A percentile compares a stretch with the other conserved stretches of the same genome.
Evolutionary conservation across 2,113 vertebrate genomes (phyloP).

Genomic region (Neomonachus schauinslandi): DNA sequence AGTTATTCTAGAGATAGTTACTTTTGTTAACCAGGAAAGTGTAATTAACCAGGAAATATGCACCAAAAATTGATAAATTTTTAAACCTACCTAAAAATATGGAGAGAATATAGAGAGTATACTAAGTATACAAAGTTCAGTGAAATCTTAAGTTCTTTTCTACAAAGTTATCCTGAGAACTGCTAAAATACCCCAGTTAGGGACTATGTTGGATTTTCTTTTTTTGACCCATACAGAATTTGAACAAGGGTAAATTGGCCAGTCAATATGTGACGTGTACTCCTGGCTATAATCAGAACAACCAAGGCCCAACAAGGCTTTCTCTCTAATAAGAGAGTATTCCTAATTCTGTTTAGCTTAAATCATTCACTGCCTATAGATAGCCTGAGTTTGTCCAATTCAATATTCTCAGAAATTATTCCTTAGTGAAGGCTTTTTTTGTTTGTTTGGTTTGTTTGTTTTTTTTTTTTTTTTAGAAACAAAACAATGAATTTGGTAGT

Average conservation of each 20-base stretch:
- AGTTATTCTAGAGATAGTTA: constrained; percentile 1
- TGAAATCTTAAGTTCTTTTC: constrained; percentile 36
- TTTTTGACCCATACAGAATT: constrained; percentile 28
- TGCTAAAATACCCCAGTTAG: background rate
- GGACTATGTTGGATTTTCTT: constrained; percentile 19
- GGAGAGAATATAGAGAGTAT: background rate
- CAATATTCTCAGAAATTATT: constrained; percentile 48
- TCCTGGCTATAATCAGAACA: background rate
- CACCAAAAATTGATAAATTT: constrained; percentile 1
- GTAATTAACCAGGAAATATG: background rate
- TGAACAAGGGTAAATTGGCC: constrained; percentile 38
- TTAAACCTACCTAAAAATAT: constrained; percentile 29
- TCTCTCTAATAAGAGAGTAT: constrained; percentile 11
- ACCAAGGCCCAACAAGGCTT: background rate
- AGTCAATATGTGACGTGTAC: constrained; percentile 22
- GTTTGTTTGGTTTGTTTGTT: background rate
- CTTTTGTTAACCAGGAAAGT: background rate
- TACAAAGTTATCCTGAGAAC: background rate
- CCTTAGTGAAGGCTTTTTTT: background rate
- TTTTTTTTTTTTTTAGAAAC: background rate
- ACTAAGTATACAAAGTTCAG: background rate
- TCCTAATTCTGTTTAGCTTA: constrained; percentile 43
- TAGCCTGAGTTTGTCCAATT: background rate
- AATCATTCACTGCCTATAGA: constrained; percentile 15
- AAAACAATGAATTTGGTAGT: background rate